These are phyloP conservation scores for Microplitis manilae DNA, from an alignment of 2,888 invertebrate genomes.

Conservation along the genomic window DNA sequence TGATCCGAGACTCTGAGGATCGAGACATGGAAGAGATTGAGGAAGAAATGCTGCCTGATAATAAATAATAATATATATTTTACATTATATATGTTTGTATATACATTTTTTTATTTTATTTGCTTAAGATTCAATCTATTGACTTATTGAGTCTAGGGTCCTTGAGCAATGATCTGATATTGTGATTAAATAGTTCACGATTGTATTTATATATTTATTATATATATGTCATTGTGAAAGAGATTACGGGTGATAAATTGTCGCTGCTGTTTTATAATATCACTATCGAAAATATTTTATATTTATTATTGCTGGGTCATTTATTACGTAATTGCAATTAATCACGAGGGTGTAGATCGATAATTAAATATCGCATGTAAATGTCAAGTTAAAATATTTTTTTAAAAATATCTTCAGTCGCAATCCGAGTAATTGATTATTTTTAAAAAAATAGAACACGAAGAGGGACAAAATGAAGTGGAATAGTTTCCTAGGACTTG, in stretches of 20 bases:
- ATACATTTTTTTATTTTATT: not conserved
- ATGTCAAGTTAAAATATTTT: not conserved
- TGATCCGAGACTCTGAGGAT: not conserved
- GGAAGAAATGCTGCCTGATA: not conserved
- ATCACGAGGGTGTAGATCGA: not conserved
- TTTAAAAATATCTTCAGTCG: not conserved
- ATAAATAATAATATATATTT: not conserved
- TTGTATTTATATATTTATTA: slow-evolving; percentile 7
- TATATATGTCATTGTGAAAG: slow-evolving; percentile 21
- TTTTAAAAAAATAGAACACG: not conserved
- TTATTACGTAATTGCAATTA: slow-evolving; percentile 7
- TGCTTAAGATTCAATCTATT: not conserved
- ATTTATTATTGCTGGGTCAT: not conserved
- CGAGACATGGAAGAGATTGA: not conserved
- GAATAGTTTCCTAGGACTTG: too few species aligned
- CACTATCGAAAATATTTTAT: not conserved
- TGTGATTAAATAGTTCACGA: slow-evolving; percentile 3
- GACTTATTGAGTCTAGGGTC: not conserved
- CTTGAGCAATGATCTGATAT: slow-evolving; percentile 1
- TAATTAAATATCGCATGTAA: not conserved
- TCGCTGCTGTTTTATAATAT: slow-evolving; percentile 5
- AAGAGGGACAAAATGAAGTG: too few species aligned
- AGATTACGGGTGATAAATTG: slow-evolving; percentile 17
- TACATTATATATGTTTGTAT: not conserved
- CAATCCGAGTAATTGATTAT: not conserved